These are phyloP conservation scores for Mamestra configurata DNA, from an alignment of 1,140 invertebrate species.

Conservation along the genomic window DNA sequence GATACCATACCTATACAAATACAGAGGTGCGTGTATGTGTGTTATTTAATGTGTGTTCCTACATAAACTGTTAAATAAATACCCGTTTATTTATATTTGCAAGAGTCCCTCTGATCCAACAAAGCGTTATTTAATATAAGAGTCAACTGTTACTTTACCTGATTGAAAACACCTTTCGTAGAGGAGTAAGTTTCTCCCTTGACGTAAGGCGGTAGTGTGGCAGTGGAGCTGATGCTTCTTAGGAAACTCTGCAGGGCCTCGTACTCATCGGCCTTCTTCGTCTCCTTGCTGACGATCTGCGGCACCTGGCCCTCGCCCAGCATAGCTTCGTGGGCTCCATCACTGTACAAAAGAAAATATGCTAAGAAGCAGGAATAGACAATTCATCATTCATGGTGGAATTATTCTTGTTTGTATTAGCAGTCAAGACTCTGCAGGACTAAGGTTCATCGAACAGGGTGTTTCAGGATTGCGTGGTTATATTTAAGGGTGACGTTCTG, in stretches of 20 bases:
- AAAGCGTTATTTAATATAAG: too few relatives aligned
- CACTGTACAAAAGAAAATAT: conserved; percentile 60
- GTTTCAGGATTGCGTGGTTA: too few relatives aligned
- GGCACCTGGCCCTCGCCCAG: conserved; percentile 69
- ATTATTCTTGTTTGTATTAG: too few relatives aligned
- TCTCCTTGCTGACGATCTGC: conserved; percentile 68
- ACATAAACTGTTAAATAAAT: too few relatives aligned
- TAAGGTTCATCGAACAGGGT: too few relatives aligned
- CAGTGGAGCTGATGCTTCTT: conserved; percentile 84
- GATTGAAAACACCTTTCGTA: conserved; percentile 80
- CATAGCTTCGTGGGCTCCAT: conserved; percentile 85
- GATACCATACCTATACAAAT: too few relatives aligned
- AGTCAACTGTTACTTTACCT: conserved; percentile 66
- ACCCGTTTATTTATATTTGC: too few relatives aligned
- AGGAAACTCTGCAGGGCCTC: conserved; percentile 85
- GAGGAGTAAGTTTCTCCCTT: conserved; percentile 84
- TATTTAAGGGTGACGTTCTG: too few relatives aligned
- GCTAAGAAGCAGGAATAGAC: neutral
- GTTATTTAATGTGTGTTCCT: too few relatives aligned
- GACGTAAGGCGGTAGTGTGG: conserved; percentile 83
- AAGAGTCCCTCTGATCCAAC: too few relatives aligned
- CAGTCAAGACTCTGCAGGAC: too few relatives aligned
- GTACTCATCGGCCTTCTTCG: conserved; percentile 76
- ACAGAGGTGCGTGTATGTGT: too few relatives aligned
- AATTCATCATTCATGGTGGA: neutral